These are phyloP conservation scores for Dilophus febrilis DNA, from an alignment of 2,888 invertebrate species.

Conservation along the genomic window DNA sequence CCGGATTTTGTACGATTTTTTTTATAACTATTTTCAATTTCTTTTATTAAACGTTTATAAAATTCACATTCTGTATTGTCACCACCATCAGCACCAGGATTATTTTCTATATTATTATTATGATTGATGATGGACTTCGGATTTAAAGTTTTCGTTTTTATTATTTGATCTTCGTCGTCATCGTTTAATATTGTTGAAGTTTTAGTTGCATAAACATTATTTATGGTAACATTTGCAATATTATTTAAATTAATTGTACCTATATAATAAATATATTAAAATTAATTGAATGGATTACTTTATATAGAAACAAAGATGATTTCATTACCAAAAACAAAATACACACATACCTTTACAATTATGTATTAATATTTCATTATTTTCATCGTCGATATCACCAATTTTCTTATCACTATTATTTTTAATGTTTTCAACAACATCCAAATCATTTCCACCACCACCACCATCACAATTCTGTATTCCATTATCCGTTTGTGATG, in stretches of 20 bases:
- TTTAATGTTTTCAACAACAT: not conserved
- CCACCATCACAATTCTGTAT: not conserved
- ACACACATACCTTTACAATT: too few species aligned
- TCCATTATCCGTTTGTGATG: constrained; percentile 7
- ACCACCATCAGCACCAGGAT: constrained; percentile 19
- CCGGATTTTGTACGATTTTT: constrained; percentile 7
- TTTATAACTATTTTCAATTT: constrained; percentile 25
- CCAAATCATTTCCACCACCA: not conserved
- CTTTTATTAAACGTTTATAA: constrained; percentile 26
- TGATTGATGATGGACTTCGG: too few species aligned
- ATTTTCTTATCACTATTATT: not conserved
- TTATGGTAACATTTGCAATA: constrained; percentile 28
- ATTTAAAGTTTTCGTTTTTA: too few species aligned
- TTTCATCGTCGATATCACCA: not conserved
- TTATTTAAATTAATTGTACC: constrained; percentile 28
- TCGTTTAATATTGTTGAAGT: too few species aligned
- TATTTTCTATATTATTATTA: too few species aligned
- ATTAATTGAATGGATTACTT: too few species aligned
- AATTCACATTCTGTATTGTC: constrained; percentile 21
- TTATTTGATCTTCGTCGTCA: too few species aligned
- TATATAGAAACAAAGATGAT: too few species aligned
- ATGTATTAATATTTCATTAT: constrained; percentile 24
- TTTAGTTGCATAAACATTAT: too few species aligned
- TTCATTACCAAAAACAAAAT: too few species aligned
- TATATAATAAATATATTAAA: too few species aligned